These are phyloP conservation scores for Zapornia atra DNA, from an alignment of 2,113 vertebrate species.

Conservation along the genomic window DNA sequence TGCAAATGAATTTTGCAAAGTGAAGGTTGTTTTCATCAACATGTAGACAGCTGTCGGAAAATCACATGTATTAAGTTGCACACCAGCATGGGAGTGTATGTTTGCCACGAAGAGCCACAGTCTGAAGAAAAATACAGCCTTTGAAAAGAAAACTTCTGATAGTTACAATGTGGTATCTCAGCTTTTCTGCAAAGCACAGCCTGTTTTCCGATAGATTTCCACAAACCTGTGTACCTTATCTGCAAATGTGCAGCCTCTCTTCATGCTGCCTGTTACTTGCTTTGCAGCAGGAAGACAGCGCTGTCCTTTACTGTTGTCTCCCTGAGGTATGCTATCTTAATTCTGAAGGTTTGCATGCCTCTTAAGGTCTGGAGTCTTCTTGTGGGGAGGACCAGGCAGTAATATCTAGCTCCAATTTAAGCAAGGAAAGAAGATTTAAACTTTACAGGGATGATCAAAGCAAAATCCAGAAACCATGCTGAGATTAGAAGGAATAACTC, in stretches of 20 bases:
- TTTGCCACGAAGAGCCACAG: not conserved
- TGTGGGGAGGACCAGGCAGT: not conserved
- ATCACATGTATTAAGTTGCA: not conserved
- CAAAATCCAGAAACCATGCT: constrained; percentile 9
- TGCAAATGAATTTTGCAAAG: not conserved
- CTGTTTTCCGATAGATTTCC: not conserved
- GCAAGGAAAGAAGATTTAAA: not conserved
- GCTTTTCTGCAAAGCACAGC: not conserved
- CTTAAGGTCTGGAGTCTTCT: not conserved
- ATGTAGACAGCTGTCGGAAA: not conserved
- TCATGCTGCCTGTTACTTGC: not conserved
- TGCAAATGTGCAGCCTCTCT: not conserved
- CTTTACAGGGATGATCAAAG: constrained; percentile 14
- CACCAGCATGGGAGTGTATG: not conserved
- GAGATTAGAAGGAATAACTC: constrained; percentile 24
- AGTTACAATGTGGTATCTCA: not conserved
- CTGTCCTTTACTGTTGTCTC: not conserved
- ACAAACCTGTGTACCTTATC: not conserved
- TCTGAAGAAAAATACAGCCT: not conserved
- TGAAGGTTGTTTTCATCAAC: not conserved
- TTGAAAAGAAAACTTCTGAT: not conserved
- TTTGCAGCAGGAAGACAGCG: not conserved
- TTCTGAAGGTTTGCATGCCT: not conserved
- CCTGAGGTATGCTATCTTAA: not conserved
- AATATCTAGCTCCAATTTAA: not conserved